Evolutionary conservation across 2,888 invertebrate species (phyloP).

Genomic region (Camponotus fellah): DNA sequence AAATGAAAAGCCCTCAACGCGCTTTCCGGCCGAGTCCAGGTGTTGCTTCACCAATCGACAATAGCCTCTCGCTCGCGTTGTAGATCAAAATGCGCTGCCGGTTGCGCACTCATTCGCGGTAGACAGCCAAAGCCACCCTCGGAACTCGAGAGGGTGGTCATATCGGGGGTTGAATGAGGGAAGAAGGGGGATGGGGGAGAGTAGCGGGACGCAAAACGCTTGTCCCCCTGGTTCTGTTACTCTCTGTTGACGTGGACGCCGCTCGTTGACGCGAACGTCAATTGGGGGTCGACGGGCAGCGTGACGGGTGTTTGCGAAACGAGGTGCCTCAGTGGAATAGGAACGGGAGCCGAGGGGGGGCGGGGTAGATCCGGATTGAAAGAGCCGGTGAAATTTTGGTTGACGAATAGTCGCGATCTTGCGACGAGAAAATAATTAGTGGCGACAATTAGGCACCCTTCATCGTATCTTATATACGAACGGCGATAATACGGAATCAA

Average conservation of each 20-base stretch:
- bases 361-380: neutral
- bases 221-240: conserved; percentile 54
- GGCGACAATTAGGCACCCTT: conserved; percentile 2
- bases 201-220: conserved; percentile 41
- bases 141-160: conserved; percentile 46
- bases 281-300: conserved; percentile 51
- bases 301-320: conserved; percentile 50
- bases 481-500: neutral
- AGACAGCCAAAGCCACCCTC: conserved; percentile 56
- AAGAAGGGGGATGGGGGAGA: neutral
- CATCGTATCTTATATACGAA: no score
- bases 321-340: conserved; percentile 2
- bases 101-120: conserved; percentile 64
- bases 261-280: conserved; percentile 68
- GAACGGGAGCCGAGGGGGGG: neutral
- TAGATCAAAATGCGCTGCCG: conserved; percentile 65
- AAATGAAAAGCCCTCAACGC: conserved; percentile 70
- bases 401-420: conserved; percentile 9
- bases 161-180: neutral
- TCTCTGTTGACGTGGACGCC: conserved; percentile 59
- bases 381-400: conserved; percentile 39
- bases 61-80: conserved; percentile 62
- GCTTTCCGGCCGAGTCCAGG: conserved; percentile 69
- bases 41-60: conserved; percentile 69
- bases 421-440: conserved; percentile 31